phyloP scores from a whole-genome alignment of 2,888 invertebrate genomes.

The Tribolium freemani region DNA sequence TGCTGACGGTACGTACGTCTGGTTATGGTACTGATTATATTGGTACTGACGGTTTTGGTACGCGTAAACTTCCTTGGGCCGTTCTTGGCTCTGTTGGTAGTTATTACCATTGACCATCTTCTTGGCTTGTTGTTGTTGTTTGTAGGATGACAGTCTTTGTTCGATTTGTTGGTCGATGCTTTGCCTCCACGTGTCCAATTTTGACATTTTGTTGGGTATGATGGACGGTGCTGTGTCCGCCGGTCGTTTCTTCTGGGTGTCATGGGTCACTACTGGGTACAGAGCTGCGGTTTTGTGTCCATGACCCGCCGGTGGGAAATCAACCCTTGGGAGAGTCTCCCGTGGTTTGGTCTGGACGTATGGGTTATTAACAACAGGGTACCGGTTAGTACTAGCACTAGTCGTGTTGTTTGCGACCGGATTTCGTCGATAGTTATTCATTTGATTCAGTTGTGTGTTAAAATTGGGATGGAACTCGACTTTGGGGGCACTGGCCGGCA shows the following conservation, averaged over 20 bases:
- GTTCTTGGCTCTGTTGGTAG: conserved; percentile 51
- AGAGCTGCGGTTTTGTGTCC: conserved; percentile 47
- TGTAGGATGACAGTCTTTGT: conserved; percentile 68
- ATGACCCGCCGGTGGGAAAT: conserved; percentile 54
- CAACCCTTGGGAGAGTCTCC: too few species aligned
- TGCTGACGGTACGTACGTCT: conserved; percentile 64
- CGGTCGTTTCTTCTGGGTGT: conserved; percentile 62
- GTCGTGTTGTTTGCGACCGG: not conserved
- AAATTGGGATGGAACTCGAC: conserved; percentile 87
- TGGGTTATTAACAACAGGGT: conserved; percentile 51
- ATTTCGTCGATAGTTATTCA: conserved; percentile 12
- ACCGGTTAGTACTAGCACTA: conserved; percentile 39
- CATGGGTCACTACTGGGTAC: conserved; percentile 49
- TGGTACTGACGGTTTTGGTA: conserved; percentile 58
- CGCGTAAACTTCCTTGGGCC: conserved; percentile 52
- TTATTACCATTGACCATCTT: conserved; percentile 55
- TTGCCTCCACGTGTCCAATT: conserved; percentile 70
- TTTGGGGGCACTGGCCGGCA: conserved; percentile 74
- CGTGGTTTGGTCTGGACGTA: conserved; percentile 52
- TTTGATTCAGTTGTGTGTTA: conserved; percentile 61
- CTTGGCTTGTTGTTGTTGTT: conserved; percentile 54
- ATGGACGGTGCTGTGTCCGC: conserved; percentile 61
- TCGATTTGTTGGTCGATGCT: conserved; percentile 72
- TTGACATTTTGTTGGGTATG: conserved; percentile 69
- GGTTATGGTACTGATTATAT: conserved; percentile 57